phyloP scores from a whole-genome alignment of 2,797 vertebrate species.

The Lutjanus argentimaculatus region DNA sequence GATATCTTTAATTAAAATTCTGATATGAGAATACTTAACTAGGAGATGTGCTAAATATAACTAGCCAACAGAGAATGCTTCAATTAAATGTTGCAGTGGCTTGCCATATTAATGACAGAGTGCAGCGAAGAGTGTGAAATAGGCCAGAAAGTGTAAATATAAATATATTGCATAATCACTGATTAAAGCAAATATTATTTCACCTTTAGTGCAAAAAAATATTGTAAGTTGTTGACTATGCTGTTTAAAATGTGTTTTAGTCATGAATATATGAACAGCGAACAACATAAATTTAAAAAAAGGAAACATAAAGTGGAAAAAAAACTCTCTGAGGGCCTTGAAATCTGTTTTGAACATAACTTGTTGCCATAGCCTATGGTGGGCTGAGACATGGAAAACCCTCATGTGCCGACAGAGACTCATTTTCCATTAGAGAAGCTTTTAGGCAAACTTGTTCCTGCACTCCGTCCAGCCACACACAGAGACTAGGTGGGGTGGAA shows the following conservation, averaged over 20 bases:
- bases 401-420: neutral
- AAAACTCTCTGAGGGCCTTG: neutral
- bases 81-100: too few relatives aligned
- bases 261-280: neutral
- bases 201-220: neutral
- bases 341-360: neutral
- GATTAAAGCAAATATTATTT: neutral
- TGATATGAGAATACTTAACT: too few relatives aligned
- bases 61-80: too few relatives aligned
- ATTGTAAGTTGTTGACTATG: neutral
- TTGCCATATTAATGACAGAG: too few relatives aligned
- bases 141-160: neutral
- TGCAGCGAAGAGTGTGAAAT: neutral
- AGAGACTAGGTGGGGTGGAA: neutral
- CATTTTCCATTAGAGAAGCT: neutral
- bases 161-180: neutral
- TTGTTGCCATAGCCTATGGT: neutral
- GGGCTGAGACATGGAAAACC: neutral
- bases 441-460: neutral
- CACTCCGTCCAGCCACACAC: neutral
- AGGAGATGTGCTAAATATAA: too few relatives aligned
- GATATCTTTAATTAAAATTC: too few relatives aligned
- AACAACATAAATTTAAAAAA: neutral
- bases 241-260: neutral
- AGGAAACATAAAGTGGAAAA: neutral